Percentiles rank a stretch among this genome's conserved stretches.
phyloP scores from a whole-genome alignment of 1,140 invertebrate genomes.

The Portunus trituberculatus region DNA sequence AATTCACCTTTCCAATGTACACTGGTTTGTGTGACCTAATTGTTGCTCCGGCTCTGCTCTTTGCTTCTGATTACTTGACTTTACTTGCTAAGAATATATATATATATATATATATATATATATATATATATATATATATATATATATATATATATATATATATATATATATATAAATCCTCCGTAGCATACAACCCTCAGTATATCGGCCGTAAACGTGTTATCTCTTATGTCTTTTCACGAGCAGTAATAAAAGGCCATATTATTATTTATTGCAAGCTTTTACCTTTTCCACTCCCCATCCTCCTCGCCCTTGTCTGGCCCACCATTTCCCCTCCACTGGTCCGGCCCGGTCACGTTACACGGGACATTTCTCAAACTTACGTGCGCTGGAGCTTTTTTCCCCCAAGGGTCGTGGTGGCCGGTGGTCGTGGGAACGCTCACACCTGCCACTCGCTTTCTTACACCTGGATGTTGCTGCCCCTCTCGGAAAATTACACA shows the following conservation, averaged over 20 bases:
- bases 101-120: too few relatives aligned
- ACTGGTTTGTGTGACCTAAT: too few relatives aligned
- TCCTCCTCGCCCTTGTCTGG: neutral
- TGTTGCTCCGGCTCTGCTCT: too few relatives aligned
- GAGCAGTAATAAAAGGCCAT: too few relatives aligned
- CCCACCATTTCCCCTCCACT: neutral
- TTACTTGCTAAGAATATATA: too few relatives aligned
- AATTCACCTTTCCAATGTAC: too few relatives aligned
- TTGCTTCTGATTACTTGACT: too few relatives aligned
- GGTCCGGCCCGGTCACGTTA: neutral
- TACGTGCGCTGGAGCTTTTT: neutral
- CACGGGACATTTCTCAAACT: slow-evolving; percentile 21
- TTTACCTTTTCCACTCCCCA: too few relatives aligned
- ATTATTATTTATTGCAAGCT: too few relatives aligned
- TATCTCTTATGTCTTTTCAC: neutral
- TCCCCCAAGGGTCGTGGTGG: neutral
- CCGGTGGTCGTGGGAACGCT: neutral
- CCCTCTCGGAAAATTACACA: neutral
- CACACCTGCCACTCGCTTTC: neutral
- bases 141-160: too few relatives aligned
- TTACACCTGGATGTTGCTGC: neutral
- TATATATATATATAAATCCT: neutral
- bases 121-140: too few relatives aligned
- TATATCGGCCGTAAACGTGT: neutral
- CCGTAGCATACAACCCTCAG: neutral